Percentiles rank a stretch among this genome's conserved stretches.
These are phyloP conservation scores for Eufriesea mexicana DNA, from an alignment of 1,140 invertebrate species.

Conservation along the genomic window DNA sequence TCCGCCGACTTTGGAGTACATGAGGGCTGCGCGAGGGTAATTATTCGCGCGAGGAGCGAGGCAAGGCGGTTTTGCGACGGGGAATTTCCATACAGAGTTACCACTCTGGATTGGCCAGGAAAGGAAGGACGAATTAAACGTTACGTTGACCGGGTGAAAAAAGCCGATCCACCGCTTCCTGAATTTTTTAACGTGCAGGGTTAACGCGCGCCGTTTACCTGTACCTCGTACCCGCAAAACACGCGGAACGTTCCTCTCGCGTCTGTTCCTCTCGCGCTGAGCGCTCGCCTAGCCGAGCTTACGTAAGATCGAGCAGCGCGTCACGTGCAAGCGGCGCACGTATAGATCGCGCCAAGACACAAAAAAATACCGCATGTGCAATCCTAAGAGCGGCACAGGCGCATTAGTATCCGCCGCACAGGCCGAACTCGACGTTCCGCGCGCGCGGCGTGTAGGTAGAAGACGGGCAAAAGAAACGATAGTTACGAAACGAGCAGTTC, in stretches of 20 bases:
- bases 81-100: background rate
- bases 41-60: no score
- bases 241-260: constrained; percentile 4
- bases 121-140: background rate
- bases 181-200: background rate
- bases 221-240: constrained; percentile 30
- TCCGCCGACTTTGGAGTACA: no score
- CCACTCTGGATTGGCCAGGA: background rate
- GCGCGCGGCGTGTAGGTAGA: constrained; percentile 51
- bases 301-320: constrained; percentile 68
- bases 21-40: no score
- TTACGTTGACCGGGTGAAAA: background rate
- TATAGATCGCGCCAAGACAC: constrained; percentile 61
- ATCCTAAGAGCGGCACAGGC: constrained; percentile 62
- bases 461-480: constrained; percentile 62
- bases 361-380: constrained; percentile 71
- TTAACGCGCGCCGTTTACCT: constrained; percentile 8
- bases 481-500: constrained; percentile 68
- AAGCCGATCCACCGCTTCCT: constrained; percentile 12
- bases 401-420: constrained; percentile 63
- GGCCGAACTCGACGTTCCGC: constrained; percentile 51
- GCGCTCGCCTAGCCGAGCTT: constrained; percentile 53
- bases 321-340: constrained; percentile 66
- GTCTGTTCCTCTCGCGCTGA: constrained; percentile 2
- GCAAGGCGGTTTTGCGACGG: background rate